A percentile compares a stretch with the other conserved stretches of the same genome.
Conservation (phyloP, 64 coral and sea anemone species). For the Montipora cactus region DNA sequence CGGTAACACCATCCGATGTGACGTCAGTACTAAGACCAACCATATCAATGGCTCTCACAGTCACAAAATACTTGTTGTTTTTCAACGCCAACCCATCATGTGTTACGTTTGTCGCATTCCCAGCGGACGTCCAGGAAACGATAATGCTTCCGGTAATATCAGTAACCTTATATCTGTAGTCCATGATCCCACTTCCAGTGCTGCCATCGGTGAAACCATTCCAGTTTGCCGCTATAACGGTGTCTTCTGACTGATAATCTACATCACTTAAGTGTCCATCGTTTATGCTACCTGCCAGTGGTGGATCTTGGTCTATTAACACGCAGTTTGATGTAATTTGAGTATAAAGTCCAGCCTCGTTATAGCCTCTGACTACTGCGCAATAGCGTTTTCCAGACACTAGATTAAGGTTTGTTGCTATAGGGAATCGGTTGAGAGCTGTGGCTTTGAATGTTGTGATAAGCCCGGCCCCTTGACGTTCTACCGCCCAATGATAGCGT, state of each 20-base stretch:
- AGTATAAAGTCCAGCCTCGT: slow-evolving; percentile 69
- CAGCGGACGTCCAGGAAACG: background rate
- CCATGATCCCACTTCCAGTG: slow-evolving; percentile 40
- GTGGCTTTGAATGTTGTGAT: too few relatives aligned
- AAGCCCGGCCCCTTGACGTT: slow-evolving; percentile 64
- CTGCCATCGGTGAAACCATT: slow-evolving; percentile 82
- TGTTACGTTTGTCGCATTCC: slow-evolving; percentile 27
- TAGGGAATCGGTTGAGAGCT: too few relatives aligned
- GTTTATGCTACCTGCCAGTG: too few relatives aligned
- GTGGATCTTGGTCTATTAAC: too few relatives aligned
- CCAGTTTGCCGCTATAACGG: slow-evolving; percentile 82
- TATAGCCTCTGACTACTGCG: slow-evolving; percentile 88
- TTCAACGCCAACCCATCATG: slow-evolving; percentile 63
- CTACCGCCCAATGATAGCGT: slow-evolving; percentile 79
- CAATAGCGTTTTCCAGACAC: slow-evolving; percentile 74
- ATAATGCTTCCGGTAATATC: background rate
- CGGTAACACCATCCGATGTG: too few relatives aligned
- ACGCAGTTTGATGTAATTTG: too few relatives aligned
- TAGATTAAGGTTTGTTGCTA: too few relatives aligned
- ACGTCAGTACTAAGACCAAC: too few relatives aligned
- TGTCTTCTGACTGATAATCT: slow-evolving; percentile 44
- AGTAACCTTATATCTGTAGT: slow-evolving; percentile 70
- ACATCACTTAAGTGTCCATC: too few relatives aligned
- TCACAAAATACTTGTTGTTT: slow-evolving; percentile 63
- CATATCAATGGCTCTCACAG: too few relatives aligned